phyloP scores from a whole-genome alignment of 2,113 vertebrate species.

The Phocoena phocoena region DNA sequence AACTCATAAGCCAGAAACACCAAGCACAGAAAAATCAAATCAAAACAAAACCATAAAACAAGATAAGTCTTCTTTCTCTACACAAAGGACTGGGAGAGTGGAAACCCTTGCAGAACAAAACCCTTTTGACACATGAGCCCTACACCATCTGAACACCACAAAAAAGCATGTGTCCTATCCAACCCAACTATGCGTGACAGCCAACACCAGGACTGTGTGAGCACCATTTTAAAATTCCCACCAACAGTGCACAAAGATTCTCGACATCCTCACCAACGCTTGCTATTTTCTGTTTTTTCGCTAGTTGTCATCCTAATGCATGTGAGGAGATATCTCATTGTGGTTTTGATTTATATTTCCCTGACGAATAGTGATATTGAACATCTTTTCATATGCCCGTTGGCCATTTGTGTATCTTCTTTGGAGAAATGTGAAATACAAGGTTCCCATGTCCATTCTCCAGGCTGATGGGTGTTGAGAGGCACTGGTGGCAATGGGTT shows the following conservation, averaged over 20 bases:
- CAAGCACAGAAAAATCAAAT: not conserved
- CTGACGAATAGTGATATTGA: not conserved
- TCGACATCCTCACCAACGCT: not conserved
- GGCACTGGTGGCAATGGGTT: not conserved
- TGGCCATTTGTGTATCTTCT: not conserved
- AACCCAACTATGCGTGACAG: not conserved
- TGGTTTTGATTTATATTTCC: not conserved
- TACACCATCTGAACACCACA: not conserved
- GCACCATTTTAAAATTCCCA: constrained; percentile 9
- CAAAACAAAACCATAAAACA: not conserved
- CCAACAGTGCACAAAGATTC: not conserved
- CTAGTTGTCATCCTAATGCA: not conserved
- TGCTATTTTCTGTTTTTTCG: not conserved
- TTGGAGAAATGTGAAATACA: not conserved
- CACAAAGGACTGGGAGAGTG: not conserved
- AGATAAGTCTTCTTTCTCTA: not conserved
- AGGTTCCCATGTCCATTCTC: not conserved
- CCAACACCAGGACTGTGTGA: not conserved
- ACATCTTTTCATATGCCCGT: not conserved
- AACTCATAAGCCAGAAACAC: not conserved
- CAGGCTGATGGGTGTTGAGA: not conserved
- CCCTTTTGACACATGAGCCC: not conserved
- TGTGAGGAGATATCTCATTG: not conserved
- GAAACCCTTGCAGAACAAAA: not conserved
- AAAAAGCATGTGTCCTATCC: not conserved